Evolutionary conservation across 2,888 invertebrate species (phyloP), one percentile per base, ranked within the genome.

Genomic region (Strigamia maritima): DNA sequence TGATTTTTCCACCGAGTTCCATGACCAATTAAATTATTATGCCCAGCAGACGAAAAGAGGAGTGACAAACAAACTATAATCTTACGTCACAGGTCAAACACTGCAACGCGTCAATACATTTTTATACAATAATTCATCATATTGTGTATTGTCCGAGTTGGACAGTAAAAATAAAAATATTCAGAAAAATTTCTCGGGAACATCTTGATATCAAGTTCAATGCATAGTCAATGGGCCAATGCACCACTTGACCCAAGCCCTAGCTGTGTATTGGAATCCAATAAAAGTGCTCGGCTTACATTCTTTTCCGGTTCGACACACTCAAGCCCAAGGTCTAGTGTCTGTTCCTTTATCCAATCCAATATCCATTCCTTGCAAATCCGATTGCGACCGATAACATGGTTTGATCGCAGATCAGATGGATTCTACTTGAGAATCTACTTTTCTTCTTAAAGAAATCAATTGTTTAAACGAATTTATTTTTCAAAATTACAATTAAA

Each of bases 161-260:
- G 49, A n/a, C 49, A 49, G 49, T 14, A 2, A 10, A 10, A 49
- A 65, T 24, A 26, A 60, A 60, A 60, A 26, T 14, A 28, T 28
- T 65, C 24, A 26, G 7, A 26, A 12, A 10, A 65, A 49, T 1
- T 49, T 49, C 16, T 49, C 19, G 49, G n/a, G n/a, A 65, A 65
- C 65, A 65, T 65, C 65, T 65, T 65, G 65, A 65, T 65, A 65
- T 65, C 65, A 65, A 65, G 65, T 65, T 65, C 65, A 65, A 65
- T 65, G 65, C 65, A 65, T 65, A 65, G 65, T 65, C 65, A 65
- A 65, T 65, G 65, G 65, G 24, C 65, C 65, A 65, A 65, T 65
- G 65, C 65, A 26, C 65, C 65, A 65, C 65, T 65, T 65, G 65
- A 65, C 65, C 65, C 65, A 26, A 26, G 65, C 65, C 65, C 26